Evolutionary conservation across 2,888 invertebrate species (phyloP), one percentile per base, ranked within the genome.

Genomic region (Heliconius cydno): DNA sequence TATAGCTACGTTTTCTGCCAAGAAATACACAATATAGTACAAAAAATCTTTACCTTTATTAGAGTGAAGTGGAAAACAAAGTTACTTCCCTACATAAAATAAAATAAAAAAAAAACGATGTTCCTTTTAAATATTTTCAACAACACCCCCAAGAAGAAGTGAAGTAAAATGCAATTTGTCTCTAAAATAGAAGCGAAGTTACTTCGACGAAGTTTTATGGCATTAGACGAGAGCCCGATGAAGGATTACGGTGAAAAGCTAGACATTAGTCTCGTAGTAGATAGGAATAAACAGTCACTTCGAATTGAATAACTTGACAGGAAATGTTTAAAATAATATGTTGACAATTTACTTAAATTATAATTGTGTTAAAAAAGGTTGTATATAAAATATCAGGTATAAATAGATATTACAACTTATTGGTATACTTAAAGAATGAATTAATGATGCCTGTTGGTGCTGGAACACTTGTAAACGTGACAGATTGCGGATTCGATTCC

Each of bases 191-290:
- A 74, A 77, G 67, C 65, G 75, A 73, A 81, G 77, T 82, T 71
- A 77, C 81, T 79, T 83, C 81, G 87, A 85, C 83, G 83, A 87
- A 89, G 87, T 89, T 89, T 87, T 87, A 89, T 87, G 87, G 87
- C 85, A 85, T 87, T 84, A 85, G 84, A 84, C 85, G 82, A 85
- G 83, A 81, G 79, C 72, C 85, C 87, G 87, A 88, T 89, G 89
- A 91, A 88, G 87, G 89, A 90, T 91, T 89, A 90, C 86, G 76
- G 67, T 60, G 83, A 81, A 85, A 87, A 90, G 84, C 84, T 81
- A 76, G n/a, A 73, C 60, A 60, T 60, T 60, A 73, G 34, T 73
- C 60, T 25, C 38, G 34, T 73, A 38, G 9, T 70, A 46, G 25
- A 46, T 41, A 38, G 25, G 25, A 66, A 73, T 78, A 78, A 73